Percentiles rank a stretch among this genome's conserved stretches.
phyloP scores from a whole-genome alignment of 2,797 vertebrate genomes.

The Pseudochirops cupreus region DNA sequence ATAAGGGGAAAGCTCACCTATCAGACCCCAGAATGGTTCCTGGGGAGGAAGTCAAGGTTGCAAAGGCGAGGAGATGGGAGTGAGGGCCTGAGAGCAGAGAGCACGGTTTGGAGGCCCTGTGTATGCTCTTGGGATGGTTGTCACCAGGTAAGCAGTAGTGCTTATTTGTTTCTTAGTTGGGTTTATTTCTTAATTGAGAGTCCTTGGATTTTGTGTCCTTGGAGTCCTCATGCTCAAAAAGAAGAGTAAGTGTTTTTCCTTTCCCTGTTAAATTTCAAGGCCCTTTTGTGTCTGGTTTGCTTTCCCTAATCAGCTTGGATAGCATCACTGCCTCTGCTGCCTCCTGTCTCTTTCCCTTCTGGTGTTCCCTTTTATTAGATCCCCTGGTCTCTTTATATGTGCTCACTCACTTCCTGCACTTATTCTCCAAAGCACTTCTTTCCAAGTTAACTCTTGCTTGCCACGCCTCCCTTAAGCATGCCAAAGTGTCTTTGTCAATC shows the following conservation, averaged over 20 bases:
- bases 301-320: neutral
- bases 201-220: neutral
- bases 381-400: neutral
- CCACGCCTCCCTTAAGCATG: neutral
- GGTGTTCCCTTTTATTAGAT: neutral
- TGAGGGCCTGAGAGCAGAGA: neutral
- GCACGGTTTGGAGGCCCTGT: neutral
- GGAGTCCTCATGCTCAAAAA: conserved; percentile 18
- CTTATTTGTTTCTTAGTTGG: neutral
- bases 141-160: neutral
- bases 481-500: neutral
- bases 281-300: neutral
- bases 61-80: neutral
- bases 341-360: neutral
- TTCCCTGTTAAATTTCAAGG: conserved; percentile 25
- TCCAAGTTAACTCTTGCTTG: conserved; percentile 6
- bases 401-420: neutral
- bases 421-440: conserved; percentile 8
- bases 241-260: conserved; percentile 2
- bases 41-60: neutral
- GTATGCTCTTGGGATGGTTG: neutral
- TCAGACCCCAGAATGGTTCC: neutral
- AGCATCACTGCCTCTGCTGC: neutral
- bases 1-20: neutral
- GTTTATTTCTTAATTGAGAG: neutral